Base-by-base conservation (phyloP, 2,888 invertebrate species). In the Eremobia ochroleuca region DNA sequence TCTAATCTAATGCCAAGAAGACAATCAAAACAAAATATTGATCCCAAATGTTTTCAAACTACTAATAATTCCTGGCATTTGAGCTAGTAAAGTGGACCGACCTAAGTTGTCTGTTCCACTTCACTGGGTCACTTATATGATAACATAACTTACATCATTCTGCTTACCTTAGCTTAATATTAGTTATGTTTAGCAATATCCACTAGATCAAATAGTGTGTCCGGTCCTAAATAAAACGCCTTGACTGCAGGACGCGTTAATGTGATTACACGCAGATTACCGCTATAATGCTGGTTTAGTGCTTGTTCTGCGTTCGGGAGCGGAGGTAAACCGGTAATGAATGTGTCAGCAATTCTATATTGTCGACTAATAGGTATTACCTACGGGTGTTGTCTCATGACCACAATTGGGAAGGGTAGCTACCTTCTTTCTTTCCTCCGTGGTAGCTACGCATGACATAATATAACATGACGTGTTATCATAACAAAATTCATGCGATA, bases 261-360 rank as follows among this genome's bases (percentile, higher is more conserved):
- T 64, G 61, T 76, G 74, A 74, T 74, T 72, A 76, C 64, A 77
- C 13, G 73, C 46, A 61, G 83, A 83, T 81, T 83, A 79, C 73
- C 59, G 65, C 62, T 25, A 59, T 86, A 86, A 86, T 79, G 83
- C 77, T 77, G 70, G 62, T 64, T 75, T 66, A 69, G 70, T 69
- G 79, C 77, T 55, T 37, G 77, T 18, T 43, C 37, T 55, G 28
- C 65, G 49, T 43, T 58, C 46, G 46, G 46, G 9, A n/a, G 25
- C 15, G 25, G 40, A 66, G 37, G 49, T 77, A 65, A 84, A 73
- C 67, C 64, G 64, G 73, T 83, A 80, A 83, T 76, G 84, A 49
- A 83, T 84, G 73, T 58, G 31, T 72, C 73, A 76, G 25, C 58
- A 49, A 37, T 79, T 71, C 59, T 68, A 43, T 73, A 65, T 25